These are phyloP conservation scores for Parnassius orleans DNA, from an alignment of 2,888 invertebrate genomes.

Conservation along the genomic window DNA sequence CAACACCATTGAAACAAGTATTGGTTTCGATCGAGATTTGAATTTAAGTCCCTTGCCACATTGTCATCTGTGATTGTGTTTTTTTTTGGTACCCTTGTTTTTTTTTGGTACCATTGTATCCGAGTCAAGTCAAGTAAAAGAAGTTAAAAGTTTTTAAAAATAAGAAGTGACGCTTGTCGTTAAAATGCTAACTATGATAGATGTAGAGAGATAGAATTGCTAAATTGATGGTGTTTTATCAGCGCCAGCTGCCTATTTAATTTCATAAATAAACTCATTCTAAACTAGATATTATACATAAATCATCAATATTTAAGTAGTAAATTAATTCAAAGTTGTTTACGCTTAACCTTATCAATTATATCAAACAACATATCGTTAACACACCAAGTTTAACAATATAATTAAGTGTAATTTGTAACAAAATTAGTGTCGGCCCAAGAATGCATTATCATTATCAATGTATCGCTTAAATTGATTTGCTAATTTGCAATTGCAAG, in stretches of 20 bases:
- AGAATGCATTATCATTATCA: slow-evolving; percentile 4
- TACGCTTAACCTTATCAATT: neutral
- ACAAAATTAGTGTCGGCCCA: neutral
- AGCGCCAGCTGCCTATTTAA: slow-evolving; percentile 3
- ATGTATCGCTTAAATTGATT: neutral
- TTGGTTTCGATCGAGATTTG: too few species aligned
- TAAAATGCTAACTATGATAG: slow-evolving; percentile 3
- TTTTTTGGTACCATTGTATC: too few species aligned
- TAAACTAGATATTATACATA: neutral
- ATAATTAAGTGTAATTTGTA: slow-evolving; percentile 8
- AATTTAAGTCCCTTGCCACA: too few species aligned
- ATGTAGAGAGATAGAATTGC: slow-evolving; percentile 5
- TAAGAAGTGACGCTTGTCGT: neutral
- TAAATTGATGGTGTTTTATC: slow-evolving; percentile 16
- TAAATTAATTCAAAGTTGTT: slow-evolving; percentile 8
- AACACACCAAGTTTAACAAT: neutral
- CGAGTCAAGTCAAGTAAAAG: too few species aligned
- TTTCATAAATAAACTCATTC: slow-evolving; percentile 8
- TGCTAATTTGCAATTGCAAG: slow-evolving; percentile 6
- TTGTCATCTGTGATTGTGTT: too few species aligned
- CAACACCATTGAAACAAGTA: too few species aligned
- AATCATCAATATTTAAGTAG: neutral
- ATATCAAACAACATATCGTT: slow-evolving; percentile 9
- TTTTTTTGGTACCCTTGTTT: too few species aligned
- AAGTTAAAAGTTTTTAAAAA: neutral